phyloP scores from a whole-genome alignment of 2,797 vertebrate species.

The Helicolenus hilgendorfi region DNA sequence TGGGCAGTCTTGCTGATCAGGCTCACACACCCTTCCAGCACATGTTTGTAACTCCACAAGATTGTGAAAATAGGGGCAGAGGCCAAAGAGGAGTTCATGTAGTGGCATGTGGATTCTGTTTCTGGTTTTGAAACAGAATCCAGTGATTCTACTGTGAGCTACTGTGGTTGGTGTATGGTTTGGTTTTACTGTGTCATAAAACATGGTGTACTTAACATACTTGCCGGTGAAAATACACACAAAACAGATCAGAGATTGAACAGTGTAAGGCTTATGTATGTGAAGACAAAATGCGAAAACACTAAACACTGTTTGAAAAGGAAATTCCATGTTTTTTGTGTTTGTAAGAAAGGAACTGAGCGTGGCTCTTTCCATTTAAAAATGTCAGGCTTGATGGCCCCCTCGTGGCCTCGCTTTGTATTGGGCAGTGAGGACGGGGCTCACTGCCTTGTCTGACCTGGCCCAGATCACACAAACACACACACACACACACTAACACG shows the following conservation, averaged over 20 bases:
- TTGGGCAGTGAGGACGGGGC: slow-evolving; percentile 32
- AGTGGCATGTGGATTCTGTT: slow-evolving; percentile 61
- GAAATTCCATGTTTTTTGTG: slow-evolving; percentile 4
- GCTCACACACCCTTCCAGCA: slow-evolving; percentile 77
- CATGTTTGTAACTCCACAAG: slow-evolving; percentile 37
- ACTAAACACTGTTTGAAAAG: background rate
- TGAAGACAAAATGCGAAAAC: background rate
- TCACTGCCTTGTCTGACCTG: slow-evolving; percentile 6
- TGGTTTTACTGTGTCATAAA: slow-evolving; percentile 10
- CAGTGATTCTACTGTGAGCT: no score
- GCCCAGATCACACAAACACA: slow-evolving; percentile 33
- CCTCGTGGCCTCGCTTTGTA: slow-evolving; percentile 53
- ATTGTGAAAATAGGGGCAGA: slow-evolving; percentile 34
- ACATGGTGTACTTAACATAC: background rate
- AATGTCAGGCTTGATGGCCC: slow-evolving; percentile 56
- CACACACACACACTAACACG: background rate
- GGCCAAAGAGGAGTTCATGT: slow-evolving; percentile 61
- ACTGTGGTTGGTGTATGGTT: background rate
- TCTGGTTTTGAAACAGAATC: no score
- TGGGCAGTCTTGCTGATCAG: slow-evolving; percentile 75
- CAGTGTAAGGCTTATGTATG: background rate
- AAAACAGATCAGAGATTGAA: background rate
- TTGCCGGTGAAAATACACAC: background rate
- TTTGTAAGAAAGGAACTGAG: slow-evolving; percentile 9
- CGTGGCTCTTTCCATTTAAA: slow-evolving; percentile 47